Evolutionary conservation across 1,140 invertebrate species (phyloP), one percentile per base, ranked within the genome.

Genomic region (Yoshiicerus persimilis): DNA sequence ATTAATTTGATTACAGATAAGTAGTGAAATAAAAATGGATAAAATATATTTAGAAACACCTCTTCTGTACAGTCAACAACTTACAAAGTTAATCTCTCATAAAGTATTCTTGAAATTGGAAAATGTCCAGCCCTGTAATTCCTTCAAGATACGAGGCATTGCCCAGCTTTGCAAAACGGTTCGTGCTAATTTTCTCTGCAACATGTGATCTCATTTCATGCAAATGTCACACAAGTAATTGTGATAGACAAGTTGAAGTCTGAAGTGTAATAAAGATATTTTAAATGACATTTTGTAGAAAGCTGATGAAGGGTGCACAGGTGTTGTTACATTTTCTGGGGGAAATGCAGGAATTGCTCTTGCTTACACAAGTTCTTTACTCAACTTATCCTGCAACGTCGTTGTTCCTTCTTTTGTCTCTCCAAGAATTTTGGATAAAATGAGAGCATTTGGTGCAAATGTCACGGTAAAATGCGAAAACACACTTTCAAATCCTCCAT

Each of bases 271-370:
- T 1, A 3, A 80, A 70, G 30, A 27, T 66, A 27, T 66, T 27
- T 70, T 80, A 34, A 80, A 13, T 80, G 75, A 84, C 39, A 47
- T 47, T 84, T 41, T 36, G 8, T 89, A 93, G 93, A 92, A 92
- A 77, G 70, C 92, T 23, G 85, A 91, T 34, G 89, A 90, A 66
- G 92, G 93, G 4, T 92, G 91, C 88, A 92, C 90, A 41, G 91
- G 91, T 36, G 89, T 94, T 10, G 92, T 94, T 25, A 92, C 93
- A 89, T 93, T 93, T 25, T 94, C 94, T 36, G 93, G 93, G 11
- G 93, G 93, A 20, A 94, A 94, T 92, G 94, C 93, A 38, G 94
- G 94, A 4, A 88, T 94, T 75, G 94, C 94, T 5, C 91, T 94
- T 20, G 93, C 94, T 0, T 93, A 93, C 90, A 90, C 93, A 1